Percentiles rank a stretch among this genome's conserved stretches.
Evolutionary conservation across 2,113 vertebrate genomes (phyloP).

Genomic region (Halichoerus grypus): DNA sequence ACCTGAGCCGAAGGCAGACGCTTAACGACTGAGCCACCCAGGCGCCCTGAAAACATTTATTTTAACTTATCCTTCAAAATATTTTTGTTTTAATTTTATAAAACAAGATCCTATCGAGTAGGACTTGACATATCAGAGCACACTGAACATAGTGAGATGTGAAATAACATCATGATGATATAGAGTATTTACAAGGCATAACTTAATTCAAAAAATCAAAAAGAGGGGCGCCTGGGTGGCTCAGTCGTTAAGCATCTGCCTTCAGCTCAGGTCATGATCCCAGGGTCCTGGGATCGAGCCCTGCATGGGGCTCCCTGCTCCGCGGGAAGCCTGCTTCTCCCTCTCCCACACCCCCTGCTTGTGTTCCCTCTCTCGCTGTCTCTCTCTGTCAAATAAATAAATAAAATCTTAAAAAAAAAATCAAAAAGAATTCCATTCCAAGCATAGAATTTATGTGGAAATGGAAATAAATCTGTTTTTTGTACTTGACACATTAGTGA

Average conservation of each 20-base stretch:
- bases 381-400: no score
- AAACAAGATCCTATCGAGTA: background rate
- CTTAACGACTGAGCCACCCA: no score
- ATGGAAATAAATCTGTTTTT: background rate
- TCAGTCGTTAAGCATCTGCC: no score
- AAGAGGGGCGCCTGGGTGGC: background rate
- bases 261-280: no score
- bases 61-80: slow-evolving; percentile 8
- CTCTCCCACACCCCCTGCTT: no score
- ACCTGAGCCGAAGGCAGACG: no score
- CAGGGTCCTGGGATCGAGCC: no score
- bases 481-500: background rate
- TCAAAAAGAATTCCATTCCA: background rate
- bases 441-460: background rate
- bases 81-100: background rate
- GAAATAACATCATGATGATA: background rate
- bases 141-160: background rate
- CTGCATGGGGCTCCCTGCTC: no score
- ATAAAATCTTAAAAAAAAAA: background rate
- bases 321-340: no score
- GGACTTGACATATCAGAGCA: background rate
- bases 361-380: no score
- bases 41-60: background rate
- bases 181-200: background rate
- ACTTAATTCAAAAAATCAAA: background rate